phyloP scores from a whole-genome alignment of 2,113 vertebrate genomes.

The Rhabdornis inornatus region DNA sequence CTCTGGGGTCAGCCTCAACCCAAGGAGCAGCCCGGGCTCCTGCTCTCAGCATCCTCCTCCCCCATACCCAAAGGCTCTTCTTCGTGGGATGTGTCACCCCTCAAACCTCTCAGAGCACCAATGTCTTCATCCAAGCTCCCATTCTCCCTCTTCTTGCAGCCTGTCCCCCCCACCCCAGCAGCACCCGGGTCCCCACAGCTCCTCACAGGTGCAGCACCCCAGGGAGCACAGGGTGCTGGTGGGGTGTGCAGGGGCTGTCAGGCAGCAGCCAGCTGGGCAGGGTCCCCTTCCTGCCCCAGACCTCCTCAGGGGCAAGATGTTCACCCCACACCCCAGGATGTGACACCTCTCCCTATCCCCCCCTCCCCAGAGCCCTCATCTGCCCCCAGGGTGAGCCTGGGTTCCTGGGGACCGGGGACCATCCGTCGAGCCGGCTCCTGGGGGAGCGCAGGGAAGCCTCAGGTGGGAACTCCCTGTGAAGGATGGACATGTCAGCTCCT shows the following conservation, averaged over 20 bases:
- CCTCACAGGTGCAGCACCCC: accelerated
- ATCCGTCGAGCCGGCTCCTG: neutral
- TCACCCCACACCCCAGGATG: neutral
- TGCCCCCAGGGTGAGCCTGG: neutral
- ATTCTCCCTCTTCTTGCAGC: neutral
- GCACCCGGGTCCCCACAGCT: neutral
- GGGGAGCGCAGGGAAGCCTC: neutral
- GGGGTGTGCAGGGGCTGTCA: neutral
- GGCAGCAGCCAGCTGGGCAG: neutral
- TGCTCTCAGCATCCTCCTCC: neutral
- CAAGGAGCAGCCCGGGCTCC: neutral
- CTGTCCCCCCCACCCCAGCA: accelerated
- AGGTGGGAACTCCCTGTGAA: neutral
- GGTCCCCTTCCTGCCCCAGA: neutral
- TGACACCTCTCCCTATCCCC: neutral
- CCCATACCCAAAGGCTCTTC: neutral
- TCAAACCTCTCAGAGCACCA: neutral
- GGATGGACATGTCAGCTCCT: neutral
- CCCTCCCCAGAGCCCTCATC: neutral
- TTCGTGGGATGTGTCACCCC: accelerated
- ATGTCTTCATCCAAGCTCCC: neutral
- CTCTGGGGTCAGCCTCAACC: neutral
- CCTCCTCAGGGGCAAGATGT: neutral
- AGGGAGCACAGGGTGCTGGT: neutral
- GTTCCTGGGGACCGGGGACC: accelerated